Evolutionary conservation across 2,113 vertebrate genomes (phyloP), one percentile per base, ranked within the genome.

Genomic region (Megaleporinus macrocephalus): DNA sequence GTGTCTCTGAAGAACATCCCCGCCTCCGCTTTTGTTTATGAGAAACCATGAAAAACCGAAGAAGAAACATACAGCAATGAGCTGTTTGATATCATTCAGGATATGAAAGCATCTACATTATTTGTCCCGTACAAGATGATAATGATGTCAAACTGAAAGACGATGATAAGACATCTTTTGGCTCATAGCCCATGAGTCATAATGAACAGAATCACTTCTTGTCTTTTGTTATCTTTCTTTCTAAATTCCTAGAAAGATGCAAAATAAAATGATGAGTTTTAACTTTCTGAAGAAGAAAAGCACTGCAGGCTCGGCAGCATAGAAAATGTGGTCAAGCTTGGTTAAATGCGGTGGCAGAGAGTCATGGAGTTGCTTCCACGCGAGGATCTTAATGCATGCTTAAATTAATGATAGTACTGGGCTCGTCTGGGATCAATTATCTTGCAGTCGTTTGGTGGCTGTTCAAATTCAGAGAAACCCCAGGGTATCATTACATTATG

Each of bases 391-490:
- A 62, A 44, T 62, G 22, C 22, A 57, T n/a, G 30, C 16, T n/a
- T 24, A 26, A 61, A 12, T 24, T 61, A 61, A 61, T 26, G n/a
- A 61, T 61, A 61, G 57, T 61, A 61, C n/a, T 24, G n/a, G n/a
- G n/a, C 33, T 44, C 26, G 33, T 18, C 30, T 26, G 57, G n/a
- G 6, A 61, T 61, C 24, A 24, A 36, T 75, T 55, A 59, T 24
- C 55, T 6, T 1, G 12, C 13, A 41, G 29, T 7, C 55, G 41
- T 59, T 61, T 75, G 24, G n/a, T 15, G 30, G 41, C 65, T 29
- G 61, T 26, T 77, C 74, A 76, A 27, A 76, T n/a, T 57, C 55
- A 22, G 6, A 57, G 30, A 22, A 75, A 59, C 73, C 73, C 33
- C 73, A 76, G 26, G 18, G n/a, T 7, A 22, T 41, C 41, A 76